Evolutionary conservation across 1,140 invertebrate genomes (phyloP), one percentile per base, ranked within the genome.

Genomic region (Heliconius himera): DNA sequence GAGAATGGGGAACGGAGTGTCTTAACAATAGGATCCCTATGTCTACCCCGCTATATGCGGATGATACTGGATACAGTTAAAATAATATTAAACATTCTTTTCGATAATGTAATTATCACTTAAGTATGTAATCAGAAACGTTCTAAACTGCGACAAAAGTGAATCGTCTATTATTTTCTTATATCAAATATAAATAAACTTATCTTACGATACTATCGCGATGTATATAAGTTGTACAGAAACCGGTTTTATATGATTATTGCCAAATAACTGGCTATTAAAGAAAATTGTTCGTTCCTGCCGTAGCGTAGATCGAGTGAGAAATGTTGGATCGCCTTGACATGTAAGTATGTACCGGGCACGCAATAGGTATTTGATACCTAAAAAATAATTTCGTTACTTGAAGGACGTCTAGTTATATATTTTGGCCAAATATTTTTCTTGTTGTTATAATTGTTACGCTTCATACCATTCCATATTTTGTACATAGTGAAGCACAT

Each of bases 221-320:
- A 16, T 29, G 11, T 22, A 29, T 66, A 16, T 66, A 26, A 66
- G 22, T 13, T 29, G 11, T 1, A 29, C 4, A 66, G 60, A 66
- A 66, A 29, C 60, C 26, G 4, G 60, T 66, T 29, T 29, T 66
- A 29, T 6, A 16, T 22, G 22, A 5, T 29, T 66, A 66, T 66
- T 66, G 26, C 60, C 60, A 66, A 66, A 66, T 66, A 66, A 66
- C 60, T 29, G 26, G 60, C 60, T 66, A 29, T 66, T 66, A 66
- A 66, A 66, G 60, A 66, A 66, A 66, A 66, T 66, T 66, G 26
- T 29, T 5, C 3, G 29, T 29, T 66, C 60, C 26, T 66, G 26
- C 0, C 22, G 22, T 66, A 26, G 60, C 18, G 49, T 51, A 51
- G 22, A 66, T 26, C 22, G 22, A 29, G 22, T 66, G n/a, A 60